Conservation (phyloP, 2,888 invertebrate species). For the Pterobdella sp. region DNA sequence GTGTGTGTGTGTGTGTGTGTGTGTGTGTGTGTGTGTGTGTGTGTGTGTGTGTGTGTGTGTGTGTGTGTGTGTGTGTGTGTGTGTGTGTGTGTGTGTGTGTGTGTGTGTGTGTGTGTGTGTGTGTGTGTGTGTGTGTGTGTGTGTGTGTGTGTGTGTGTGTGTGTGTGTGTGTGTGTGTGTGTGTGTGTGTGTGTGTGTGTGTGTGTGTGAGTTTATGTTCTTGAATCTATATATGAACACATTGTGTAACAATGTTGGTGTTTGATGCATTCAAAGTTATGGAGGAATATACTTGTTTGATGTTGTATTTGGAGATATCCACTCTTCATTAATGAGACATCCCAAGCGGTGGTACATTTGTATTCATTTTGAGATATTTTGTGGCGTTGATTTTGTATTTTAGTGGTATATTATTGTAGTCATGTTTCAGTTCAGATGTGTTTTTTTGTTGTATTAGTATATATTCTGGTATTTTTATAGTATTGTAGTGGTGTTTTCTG, state of each 20-base stretch:
- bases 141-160: conserved; percentile 4
- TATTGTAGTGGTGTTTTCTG: too few species aligned
- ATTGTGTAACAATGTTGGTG: not conserved
- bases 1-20: conserved; percentile 4
- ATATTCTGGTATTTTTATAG: too few species aligned
- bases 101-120: conserved; percentile 4
- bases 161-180: conserved; percentile 4
- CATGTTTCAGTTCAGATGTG: too few species aligned
- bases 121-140: conserved; percentile 4
- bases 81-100: conserved; percentile 4
- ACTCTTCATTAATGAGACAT: too few species aligned
- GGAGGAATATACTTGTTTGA: not conserved
- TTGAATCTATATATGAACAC: not conserved
- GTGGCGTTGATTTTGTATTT: too few species aligned
- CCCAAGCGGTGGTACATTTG: too few species aligned
- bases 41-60: conserved; percentile 4
- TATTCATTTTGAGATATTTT: too few species aligned
- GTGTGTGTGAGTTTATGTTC: not conserved
- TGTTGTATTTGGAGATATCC: not conserved
- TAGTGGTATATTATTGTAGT: too few species aligned
- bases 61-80: conserved; percentile 4
- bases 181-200: conserved; percentile 4
- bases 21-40: conserved; percentile 4
- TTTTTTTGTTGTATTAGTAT: too few species aligned
- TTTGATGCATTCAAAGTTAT: not conserved